Evolutionary conservation across 2,888 invertebrate species (phyloP).

Genomic region (Pristionchus mayeri): DNA sequence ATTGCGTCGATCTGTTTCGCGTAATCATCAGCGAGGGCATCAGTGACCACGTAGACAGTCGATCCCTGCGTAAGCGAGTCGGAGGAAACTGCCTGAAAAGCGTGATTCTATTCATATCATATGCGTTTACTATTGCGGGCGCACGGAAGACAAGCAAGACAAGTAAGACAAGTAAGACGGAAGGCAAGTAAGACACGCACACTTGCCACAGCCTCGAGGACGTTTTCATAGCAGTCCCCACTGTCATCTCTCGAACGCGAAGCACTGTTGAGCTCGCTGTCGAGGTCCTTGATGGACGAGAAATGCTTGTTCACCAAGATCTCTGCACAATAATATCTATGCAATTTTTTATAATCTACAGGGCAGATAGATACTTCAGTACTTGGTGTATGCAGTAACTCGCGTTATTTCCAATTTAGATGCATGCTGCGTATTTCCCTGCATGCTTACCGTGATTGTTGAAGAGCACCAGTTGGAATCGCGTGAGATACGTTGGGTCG

Average conservation of each 20-base stretch:
- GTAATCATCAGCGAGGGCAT: conserved; percentile 66
- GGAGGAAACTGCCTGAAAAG: conserved; percentile 54
- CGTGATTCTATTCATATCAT: too few relatives aligned
- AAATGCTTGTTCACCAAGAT: neutral
- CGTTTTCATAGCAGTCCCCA: conserved; percentile 60
- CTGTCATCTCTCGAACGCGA: conserved; percentile 42
- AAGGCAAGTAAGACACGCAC: too few relatives aligned
- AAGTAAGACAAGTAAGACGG: too few relatives aligned
- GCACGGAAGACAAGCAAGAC: too few relatives aligned
- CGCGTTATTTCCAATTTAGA: too few relatives aligned
- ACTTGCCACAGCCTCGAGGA: conserved; percentile 55
- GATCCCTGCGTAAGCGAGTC: conserved; percentile 55
- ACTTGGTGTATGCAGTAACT: too few relatives aligned
- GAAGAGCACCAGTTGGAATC: conserved; percentile 40
- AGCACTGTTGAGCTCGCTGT: neutral
- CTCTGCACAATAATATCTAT: neutral
- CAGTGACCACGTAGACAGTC: conserved; percentile 68
- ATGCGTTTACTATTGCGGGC: too few relatives aligned
- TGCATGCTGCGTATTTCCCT: too few relatives aligned
- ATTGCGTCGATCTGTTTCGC: conserved; percentile 56
- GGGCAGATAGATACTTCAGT: too few relatives aligned
- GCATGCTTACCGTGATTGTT: conserved; percentile 39
- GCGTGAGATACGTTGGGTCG: conserved; percentile 36
- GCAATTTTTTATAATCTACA: too few relatives aligned
- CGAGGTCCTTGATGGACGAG: neutral